A percentile compares a stretch with the other conserved stretches of the same genome.
Evolutionary conservation across 2,888 invertebrate species (phyloP).

Genomic region (Steinernema hermaphroditum): DNA sequence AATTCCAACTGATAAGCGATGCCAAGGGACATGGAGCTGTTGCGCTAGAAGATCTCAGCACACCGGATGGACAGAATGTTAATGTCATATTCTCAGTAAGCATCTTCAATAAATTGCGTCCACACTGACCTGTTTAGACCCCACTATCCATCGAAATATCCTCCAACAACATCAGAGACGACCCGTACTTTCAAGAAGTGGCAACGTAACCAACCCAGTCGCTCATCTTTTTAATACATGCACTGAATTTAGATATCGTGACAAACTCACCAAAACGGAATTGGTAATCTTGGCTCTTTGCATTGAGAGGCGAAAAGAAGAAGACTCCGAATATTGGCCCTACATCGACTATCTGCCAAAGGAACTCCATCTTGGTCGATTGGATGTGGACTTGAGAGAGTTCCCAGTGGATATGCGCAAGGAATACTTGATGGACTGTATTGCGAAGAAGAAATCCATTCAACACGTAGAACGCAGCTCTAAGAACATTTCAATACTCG

Average conservation of each 20-base stretch:
- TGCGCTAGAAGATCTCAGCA: no score
- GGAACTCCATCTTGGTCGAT: not conserved
- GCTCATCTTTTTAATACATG: no score
- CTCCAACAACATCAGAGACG: no score
- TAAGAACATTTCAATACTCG: no score
- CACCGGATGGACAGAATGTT: no score
- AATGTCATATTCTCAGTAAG: no score
- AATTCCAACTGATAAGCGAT: no score
- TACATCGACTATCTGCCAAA: not conserved
- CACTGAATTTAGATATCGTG: no score
- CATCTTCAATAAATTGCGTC: no score
- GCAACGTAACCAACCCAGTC: no score
- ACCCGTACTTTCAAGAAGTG: no score
- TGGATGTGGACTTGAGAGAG: not conserved
- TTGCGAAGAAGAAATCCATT: not conserved
- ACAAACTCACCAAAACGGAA: not conserved
- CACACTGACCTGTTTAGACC: not conserved
- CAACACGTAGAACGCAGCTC: not conserved
- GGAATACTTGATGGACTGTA: not conserved
- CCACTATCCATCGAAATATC: not conserved
- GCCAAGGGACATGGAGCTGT: no score
- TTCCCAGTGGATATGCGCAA: not conserved
- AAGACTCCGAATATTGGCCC: not conserved
- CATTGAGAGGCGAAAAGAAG: not conserved
- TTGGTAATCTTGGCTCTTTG: not conserved